Conservation (phyloP, 2,888 invertebrate genomes). For the Formica aserva region DNA sequence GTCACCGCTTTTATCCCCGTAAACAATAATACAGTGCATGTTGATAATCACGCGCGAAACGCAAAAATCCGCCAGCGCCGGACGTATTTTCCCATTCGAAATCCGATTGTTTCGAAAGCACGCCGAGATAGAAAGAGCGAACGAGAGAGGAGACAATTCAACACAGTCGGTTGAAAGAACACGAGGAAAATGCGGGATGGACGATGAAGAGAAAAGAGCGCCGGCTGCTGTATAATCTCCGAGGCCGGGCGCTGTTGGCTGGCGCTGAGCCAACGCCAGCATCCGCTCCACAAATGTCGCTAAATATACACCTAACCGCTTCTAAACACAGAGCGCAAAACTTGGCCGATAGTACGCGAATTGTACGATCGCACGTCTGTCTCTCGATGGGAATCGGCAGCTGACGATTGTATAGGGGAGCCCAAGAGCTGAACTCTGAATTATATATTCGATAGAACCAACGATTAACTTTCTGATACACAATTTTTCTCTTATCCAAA, state of each 20-base stretch:
- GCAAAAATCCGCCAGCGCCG: slow-evolving; percentile 6
- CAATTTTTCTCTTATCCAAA: background rate
- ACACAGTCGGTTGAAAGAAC: slow-evolving; percentile 2
- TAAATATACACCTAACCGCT: slow-evolving; percentile 81
- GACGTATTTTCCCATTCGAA: slow-evolving; percentile 1
- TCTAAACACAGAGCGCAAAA: slow-evolving; percentile 76
- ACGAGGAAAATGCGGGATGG: slow-evolving; percentile 3
- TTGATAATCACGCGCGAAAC: slow-evolving; percentile 17
- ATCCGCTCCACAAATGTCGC: slow-evolving; percentile 83
- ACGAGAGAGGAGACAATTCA: slow-evolving; percentile 6
- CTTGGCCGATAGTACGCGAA: slow-evolving; percentile 69
- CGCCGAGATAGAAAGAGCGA: background rate
- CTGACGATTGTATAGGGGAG: background rate
- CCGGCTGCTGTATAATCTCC: slow-evolving; percentile 61
- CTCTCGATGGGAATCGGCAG: background rate
- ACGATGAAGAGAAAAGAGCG: slow-evolving; percentile 39
- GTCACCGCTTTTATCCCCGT: background rate
- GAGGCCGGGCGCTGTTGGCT: slow-evolving; percentile 63
- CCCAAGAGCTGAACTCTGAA: background rate
- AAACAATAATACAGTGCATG: slow-evolving; percentile 18
- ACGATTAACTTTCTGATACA: background rate
- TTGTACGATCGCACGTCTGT: slow-evolving; percentile 35
- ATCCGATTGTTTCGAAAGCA: slow-evolving; percentile 39
- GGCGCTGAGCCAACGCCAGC: slow-evolving; percentile 81
- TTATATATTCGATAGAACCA: background rate